phyloP scores from a whole-genome alignment of 2,797 vertebrate species.

The Neopelma chrysocephalum region DNA sequence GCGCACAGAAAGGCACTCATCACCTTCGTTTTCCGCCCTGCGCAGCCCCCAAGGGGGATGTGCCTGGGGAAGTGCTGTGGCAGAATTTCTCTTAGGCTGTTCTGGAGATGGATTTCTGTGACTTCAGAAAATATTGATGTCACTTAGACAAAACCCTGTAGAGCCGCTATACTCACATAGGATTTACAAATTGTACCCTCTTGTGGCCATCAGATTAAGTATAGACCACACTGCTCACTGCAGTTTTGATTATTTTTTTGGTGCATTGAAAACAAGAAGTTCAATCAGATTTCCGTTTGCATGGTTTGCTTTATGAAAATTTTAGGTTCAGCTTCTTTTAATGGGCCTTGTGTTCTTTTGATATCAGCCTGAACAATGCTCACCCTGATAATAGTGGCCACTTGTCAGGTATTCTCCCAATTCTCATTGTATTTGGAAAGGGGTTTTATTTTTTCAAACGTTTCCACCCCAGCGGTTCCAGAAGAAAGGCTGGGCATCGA shows the following conservation, averaged over 20 bases:
- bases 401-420: neutral
- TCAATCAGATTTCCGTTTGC: neutral
- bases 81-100: neutral
- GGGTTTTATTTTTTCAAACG: neutral
- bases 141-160: neutral
- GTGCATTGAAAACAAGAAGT: neutral
- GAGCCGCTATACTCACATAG: fast-evolving
- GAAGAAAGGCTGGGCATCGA: neutral
- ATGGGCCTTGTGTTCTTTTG: neutral
- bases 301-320: neutral
- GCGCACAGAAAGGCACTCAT: fast-evolving
- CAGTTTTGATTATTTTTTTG: neutral
- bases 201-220: slow-evolving; percentile 29
- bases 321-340: neutral
- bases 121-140: neutral
- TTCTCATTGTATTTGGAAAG: neutral
- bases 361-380: neutral
- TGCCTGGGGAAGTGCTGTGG: neutral
- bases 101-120: neutral
- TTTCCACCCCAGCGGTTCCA: neutral
- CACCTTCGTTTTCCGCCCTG: fast-evolving
- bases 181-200: slow-evolving; percentile 38
- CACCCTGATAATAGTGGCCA: neutral
- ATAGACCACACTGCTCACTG: neutral
- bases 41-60: fast-evolving